Conservation (phyloP, 2,888 invertebrate species). For the Chalcosyrphus nemorum region DNA sequence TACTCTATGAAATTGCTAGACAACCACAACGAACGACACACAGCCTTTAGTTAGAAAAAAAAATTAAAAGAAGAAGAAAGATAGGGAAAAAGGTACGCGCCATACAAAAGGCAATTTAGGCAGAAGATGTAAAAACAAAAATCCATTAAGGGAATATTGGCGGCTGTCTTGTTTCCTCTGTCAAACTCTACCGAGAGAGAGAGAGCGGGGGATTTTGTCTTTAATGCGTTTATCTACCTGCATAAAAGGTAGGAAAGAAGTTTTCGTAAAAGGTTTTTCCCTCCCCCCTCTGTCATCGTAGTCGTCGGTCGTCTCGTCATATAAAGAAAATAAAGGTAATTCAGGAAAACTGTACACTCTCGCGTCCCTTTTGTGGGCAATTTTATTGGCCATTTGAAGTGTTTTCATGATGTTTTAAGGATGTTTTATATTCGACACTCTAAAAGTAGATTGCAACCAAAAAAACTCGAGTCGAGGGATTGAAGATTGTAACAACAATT, state of each 20-base stretch:
- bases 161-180: slow-evolving; percentile 45
- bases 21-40: slow-evolving; percentile 22
- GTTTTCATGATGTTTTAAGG: slow-evolving; percentile 68
- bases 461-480: not conserved
- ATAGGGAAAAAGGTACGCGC: slow-evolving; percentile 41
- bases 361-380: slow-evolving; percentile 68
- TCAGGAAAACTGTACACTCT: slow-evolving; percentile 20
- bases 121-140: slow-evolving; percentile 71
- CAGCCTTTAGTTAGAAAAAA: slow-evolving; percentile 14
- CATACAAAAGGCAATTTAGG: slow-evolving; percentile 70
- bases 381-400: slow-evolving; percentile 70
- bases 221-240: slow-evolving; percentile 73
- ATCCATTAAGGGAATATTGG: slow-evolving; percentile 71
- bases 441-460: slow-evolving; percentile 50
- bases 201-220: slow-evolving; percentile 52
- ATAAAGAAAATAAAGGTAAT: slow-evolving; percentile 46
- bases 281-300: not conserved
- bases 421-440: slow-evolving; percentile 60
- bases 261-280: slow-evolving; percentile 51
- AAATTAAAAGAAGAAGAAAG: slow-evolving; percentile 6
- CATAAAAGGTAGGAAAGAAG: slow-evolving; percentile 47
- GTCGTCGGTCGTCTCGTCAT: slow-evolving; percentile 6
- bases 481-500: slow-evolving; percentile 41
- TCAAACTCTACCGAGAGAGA: slow-evolving; percentile 12
- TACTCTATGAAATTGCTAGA: slow-evolving; percentile 54